phyloP scores from a whole-genome alignment of 2,888 invertebrate genomes.

The Saturnia japonica region DNA sequence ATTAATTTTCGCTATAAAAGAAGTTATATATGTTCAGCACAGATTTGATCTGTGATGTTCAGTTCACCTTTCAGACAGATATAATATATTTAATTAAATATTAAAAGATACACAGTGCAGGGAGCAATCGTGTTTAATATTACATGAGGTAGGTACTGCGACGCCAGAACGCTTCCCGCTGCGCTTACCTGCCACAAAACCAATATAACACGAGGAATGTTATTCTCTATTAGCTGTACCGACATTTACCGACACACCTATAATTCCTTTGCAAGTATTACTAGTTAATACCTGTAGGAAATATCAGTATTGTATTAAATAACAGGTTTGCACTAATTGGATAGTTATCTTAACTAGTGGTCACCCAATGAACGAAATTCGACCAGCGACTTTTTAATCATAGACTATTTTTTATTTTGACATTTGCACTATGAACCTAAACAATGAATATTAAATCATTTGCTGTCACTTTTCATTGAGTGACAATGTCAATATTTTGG shows the following conservation, averaged over 20 bases:
- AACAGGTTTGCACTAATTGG: neutral
- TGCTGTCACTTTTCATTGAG: too few relatives aligned
- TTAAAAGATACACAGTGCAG: slow-evolving; percentile 35
- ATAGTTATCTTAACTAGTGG: too few relatives aligned
- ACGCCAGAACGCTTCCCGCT: slow-evolving; percentile 45
- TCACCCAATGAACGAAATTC: too few relatives aligned
- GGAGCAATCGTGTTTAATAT: slow-evolving; percentile 63
- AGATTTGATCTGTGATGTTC: neutral
- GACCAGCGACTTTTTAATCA: too few relatives aligned
- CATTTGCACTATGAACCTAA: too few relatives aligned
- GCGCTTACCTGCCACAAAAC: slow-evolving; percentile 53
- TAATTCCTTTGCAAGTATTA: neutral
- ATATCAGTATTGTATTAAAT: neutral
- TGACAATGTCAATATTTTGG: too few relatives aligned
- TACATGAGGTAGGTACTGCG: slow-evolving; percentile 62
- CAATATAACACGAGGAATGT: slow-evolving; percentile 52
- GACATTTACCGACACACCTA: neutral
- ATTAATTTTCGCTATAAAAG: neutral
- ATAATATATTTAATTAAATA: neutral
- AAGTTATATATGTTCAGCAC: neutral
- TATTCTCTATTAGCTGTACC: slow-evolving; percentile 32
- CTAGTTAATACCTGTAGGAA: neutral
- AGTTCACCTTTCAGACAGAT: neutral
- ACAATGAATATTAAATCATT: too few relatives aligned
- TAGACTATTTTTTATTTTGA: too few relatives aligned